Conservation (phyloP, 2,797 vertebrate genomes). For the Mycteria americana region DNA sequence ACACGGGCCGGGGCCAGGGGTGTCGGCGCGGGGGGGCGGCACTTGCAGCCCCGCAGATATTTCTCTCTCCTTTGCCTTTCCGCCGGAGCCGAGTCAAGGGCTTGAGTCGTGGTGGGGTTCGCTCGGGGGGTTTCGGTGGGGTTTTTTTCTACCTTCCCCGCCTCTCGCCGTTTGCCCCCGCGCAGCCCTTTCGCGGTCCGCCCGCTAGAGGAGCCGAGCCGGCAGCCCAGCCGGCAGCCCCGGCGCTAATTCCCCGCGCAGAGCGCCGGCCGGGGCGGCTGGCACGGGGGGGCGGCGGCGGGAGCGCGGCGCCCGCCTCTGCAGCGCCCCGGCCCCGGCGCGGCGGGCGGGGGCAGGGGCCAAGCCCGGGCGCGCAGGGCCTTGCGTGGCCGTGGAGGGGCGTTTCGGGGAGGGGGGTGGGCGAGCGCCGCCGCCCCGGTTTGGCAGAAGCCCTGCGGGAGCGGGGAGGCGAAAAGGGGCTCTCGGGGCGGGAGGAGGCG, state of each 20-base stretch:
- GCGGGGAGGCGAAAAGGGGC: background rate
- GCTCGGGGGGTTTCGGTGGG: background rate
- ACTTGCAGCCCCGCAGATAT: conserved; percentile 26
- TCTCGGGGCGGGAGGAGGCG: background rate
- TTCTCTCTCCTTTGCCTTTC: conserved; percentile 1
- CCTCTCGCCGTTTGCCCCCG: background rate
- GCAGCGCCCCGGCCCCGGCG: conserved; percentile 15
- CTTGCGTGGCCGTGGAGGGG: background rate
- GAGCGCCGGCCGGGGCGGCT: background rate
- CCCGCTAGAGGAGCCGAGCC: background rate
- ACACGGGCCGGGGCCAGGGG: background rate
- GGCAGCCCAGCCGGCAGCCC: background rate
- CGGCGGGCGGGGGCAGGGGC: background rate
- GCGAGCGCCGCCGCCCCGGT: background rate
- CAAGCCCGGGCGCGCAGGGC: conserved; percentile 5
- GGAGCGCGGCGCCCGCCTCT: background rate
- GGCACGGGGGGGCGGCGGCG: background rate
- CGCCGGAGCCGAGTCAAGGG: conserved; percentile 32
- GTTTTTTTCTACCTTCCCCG: accelerated
- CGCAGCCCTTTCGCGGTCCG: conserved; percentile 60
- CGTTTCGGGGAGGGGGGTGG: background rate
- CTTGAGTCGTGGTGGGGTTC: conserved; percentile 61
- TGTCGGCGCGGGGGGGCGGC: background rate
- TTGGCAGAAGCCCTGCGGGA: background rate
- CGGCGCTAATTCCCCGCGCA: background rate